Base-by-base conservation (phyloP, 2,113 vertebrate genomes). In the Phyllopteryx taeniolatus region DNA sequence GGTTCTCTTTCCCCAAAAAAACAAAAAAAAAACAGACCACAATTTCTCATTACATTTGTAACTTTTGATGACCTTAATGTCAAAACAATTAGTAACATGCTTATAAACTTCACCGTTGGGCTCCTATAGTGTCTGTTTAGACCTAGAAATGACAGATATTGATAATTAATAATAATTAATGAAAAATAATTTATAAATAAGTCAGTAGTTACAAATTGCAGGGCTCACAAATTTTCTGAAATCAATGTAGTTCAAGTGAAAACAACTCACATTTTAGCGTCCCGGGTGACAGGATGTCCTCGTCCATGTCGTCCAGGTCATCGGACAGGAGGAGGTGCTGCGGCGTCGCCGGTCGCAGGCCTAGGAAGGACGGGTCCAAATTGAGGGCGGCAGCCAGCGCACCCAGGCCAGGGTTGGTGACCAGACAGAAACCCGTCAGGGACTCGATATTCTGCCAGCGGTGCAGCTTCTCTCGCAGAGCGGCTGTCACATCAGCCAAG, bases 391-490 rank as follows among this genome's bases (percentile, higher is more conserved):
- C 68, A 0, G 95, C 95, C 87, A 99, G 87, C 0, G 89, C 90
- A n/a, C 93, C 92, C 78, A 98, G 85, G 0, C 96, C 96, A 0
- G 97, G 96, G 70, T 99, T 98, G 70, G 88, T 95, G 76, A 98
- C 96, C 33, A 98, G 89, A 82, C 93, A 92, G 89, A 98, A 96
- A 51, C 95, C 94, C 0, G 95, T 97, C 71, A 99, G 93, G 43
- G 88, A 78, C 90, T 98, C 96, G 0, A 99, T 95, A 86, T 97
- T 95, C 83, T 98, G 96, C 96, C 97, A 98, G 80, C 96, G 96
- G 56, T 96, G 94, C 2, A 98, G 93, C 20, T 96, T 94, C 84
- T 98, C 97, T 35, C 95, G 81, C 73, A 98, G 86, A 0, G 96
- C 96, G 0, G 94, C 94, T 0, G 96, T 98, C 85, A 99, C 96